Conservation (phyloP, 2,113 vertebrate species). For the Coreoperca whiteheadi region DNA sequence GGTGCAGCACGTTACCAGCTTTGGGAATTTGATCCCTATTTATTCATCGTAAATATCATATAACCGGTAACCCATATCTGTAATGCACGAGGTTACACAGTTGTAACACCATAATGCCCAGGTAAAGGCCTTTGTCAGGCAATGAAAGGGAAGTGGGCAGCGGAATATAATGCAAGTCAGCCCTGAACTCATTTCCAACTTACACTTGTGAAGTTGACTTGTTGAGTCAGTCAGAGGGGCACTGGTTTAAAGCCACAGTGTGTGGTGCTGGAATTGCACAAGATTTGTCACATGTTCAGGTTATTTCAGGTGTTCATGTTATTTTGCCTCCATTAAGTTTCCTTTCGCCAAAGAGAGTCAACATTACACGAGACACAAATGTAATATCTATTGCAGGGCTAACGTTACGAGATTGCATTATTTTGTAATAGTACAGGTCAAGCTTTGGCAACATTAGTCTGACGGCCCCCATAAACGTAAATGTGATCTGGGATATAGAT, state of each 20-base stretch:
- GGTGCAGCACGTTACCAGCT: no score
- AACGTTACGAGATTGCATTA: background rate
- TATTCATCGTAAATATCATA: background rate
- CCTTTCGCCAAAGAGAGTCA: no score
- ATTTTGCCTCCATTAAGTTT: no score
- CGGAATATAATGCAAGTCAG: no score
- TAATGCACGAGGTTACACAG: background rate
- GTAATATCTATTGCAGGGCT: background rate
- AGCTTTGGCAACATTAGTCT: conserved; percentile 6
- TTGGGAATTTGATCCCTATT: background rate
- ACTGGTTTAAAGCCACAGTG: no score
- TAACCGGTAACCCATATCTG: background rate
- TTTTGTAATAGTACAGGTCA: background rate
- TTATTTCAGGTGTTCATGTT: no score
- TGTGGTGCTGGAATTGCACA: no score
- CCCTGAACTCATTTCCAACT: no score
- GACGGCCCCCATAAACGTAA: background rate
- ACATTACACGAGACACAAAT: background rate
- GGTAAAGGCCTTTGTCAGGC: background rate
- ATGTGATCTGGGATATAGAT: conserved; percentile 40
- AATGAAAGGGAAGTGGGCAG: background rate
- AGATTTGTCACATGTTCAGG: no score
- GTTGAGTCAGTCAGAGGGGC: no score
- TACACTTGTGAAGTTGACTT: no score
- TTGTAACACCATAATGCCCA: background rate